Base-by-base conservation (phyloP, 2,888 invertebrate genomes). In the Limenitis camilla region DNA sequence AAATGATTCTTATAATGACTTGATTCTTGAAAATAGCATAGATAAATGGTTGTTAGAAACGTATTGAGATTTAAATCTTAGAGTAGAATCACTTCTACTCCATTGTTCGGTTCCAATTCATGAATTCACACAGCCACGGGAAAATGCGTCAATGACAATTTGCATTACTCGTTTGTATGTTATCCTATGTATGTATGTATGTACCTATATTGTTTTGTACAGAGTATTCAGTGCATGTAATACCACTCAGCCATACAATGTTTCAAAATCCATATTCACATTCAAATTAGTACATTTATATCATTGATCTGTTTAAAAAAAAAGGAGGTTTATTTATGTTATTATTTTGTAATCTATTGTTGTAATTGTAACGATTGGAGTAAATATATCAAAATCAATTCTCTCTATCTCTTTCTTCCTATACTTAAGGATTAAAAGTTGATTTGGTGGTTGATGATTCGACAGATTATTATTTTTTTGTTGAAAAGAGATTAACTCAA, bases 171-270 rank as follows among this genome's bases (percentile, higher is more conserved):
- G 50, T 33, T 40, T 55, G 52, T 53, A 42, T 32, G 30, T 30
- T 47, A 41, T 38, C 38, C 9, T 29, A 7, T 33, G 11, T 45
- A 45, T 19, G 41, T 41, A 41, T 30, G 7, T 31, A 39, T 9
- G 36, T 38, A 42, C 32, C 4, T 47, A 60, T 68, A 74, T 73
- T 76, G 74, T 75, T 71, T 69, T 65, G 62, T 60, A 59, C 50
- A 62, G 53, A 63, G 67, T 68, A 73, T 76, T 76, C 71, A 74
- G 78, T 75, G 74, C 76, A 67, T 77, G 76, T 62, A 72, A n/a
- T 58, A 62, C 71, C 71, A 74, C 66, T 76, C 71, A 73, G 68
- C 70, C 76, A 69, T 70, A 61, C 54, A 63, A 53, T 61, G 59
- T 68, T 66, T 61, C 67, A 63, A 67, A 64, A 67, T 58, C 46